These are phyloP conservation scores for Verasper variegatus DNA, from an alignment of 2,113 vertebrate species.

Conservation along the genomic window DNA sequence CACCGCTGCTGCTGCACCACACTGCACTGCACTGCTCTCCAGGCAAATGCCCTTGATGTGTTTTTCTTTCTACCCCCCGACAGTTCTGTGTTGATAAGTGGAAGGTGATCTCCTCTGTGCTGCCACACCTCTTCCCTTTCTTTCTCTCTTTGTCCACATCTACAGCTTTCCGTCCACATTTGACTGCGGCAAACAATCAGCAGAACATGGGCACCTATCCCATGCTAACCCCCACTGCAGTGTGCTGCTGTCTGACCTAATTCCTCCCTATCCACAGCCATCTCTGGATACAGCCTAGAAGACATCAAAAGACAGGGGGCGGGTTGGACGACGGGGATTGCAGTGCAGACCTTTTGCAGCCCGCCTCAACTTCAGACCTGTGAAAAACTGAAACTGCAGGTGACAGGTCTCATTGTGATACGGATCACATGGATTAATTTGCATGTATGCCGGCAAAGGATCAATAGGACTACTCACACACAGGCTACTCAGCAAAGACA, in stretches of 20 bases:
- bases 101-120: neutral
- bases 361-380: neutral
- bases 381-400: neutral
- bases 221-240: slow-evolving; percentile 46
- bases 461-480: neutral
- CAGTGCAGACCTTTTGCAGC: slow-evolving; percentile 2
- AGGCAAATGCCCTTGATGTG: slow-evolving; percentile 21
- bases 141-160: neutral
- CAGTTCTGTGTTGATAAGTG: neutral
- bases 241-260: slow-evolving; percentile 55
- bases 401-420: too few relatives aligned
- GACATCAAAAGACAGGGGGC: slow-evolving; percentile 9
- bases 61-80: neutral
- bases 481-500: too few relatives aligned
- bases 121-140: neutral
- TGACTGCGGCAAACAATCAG: slow-evolving; percentile 14
- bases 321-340: neutral
- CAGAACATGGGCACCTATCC: slow-evolving; percentile 25
- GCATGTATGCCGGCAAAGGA: neutral
- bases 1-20: slow-evolving; percentile 8
- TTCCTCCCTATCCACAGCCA: slow-evolving; percentile 37
- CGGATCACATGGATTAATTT: neutral
- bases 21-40: slow-evolving; percentile 12
- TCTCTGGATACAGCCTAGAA: slow-evolving; percentile 37
- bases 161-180: neutral